phyloP scores from a whole-genome alignment of 1,140 invertebrate species.

The Delia radicum region DNA sequence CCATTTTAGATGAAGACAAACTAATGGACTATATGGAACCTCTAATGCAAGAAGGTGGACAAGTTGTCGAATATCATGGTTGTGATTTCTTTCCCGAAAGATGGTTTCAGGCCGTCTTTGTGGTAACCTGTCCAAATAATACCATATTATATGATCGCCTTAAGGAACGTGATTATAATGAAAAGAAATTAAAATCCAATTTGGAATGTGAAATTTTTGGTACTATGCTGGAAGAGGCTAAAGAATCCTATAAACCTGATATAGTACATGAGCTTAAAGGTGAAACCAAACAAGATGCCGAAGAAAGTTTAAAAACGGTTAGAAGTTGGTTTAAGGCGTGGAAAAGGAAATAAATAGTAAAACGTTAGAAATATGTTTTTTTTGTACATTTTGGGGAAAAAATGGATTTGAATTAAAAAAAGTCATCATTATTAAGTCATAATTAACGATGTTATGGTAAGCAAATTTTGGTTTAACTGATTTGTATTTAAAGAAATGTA shows the following conservation, averaged over 20 bases:
- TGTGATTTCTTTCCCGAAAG: constrained; percentile 95
- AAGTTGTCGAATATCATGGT: constrained; percentile 94
- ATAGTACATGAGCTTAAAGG: constrained; percentile 84
- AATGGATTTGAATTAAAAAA: too few species aligned
- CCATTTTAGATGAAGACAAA: constrained; percentile 92
- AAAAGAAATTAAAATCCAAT: constrained; percentile 91
- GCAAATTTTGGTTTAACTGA: too few species aligned
- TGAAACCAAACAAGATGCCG: constrained; percentile 75
- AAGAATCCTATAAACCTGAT: constrained; percentile 76
- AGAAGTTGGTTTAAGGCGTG: constrained; percentile 79
- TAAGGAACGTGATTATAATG: constrained; percentile 77
- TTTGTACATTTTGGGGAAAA: too few species aligned
- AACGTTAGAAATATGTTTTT: too few species aligned
- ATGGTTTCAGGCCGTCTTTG: constrained; percentile 96
- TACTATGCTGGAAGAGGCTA: constrained; percentile 88
- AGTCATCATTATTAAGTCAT: too few species aligned
- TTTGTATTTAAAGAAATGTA: too few species aligned
- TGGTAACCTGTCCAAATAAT: constrained; percentile 89
- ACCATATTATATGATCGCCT: constrained; percentile 86
- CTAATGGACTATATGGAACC: constrained; percentile 86
- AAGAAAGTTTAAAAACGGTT: constrained; percentile 79
- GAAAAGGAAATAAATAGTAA: constrained; percentile 61
- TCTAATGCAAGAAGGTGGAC: constrained; percentile 79
- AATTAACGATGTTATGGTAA: too few species aligned
- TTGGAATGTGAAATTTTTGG: constrained; percentile 98